Conservation (phyloP, 30 jellyfish, hydroid and myxozoan genomes). For the Aurelia coerulea region DNA sequence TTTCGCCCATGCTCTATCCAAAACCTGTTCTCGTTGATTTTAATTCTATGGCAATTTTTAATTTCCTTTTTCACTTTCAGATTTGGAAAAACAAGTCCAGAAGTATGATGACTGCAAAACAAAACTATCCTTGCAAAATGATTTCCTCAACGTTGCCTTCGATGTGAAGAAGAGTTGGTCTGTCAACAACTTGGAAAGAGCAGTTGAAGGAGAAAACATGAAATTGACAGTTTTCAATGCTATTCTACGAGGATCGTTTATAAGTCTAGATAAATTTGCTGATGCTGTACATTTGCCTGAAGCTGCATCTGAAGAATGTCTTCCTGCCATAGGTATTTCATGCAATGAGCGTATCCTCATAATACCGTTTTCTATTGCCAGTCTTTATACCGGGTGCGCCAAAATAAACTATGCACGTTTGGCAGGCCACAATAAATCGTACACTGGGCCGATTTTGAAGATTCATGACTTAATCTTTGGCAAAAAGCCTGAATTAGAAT, state of each 20-base stretch:
- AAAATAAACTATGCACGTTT: too few relatives aligned
- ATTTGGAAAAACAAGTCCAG: neutral
- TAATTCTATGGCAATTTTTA: too few relatives aligned
- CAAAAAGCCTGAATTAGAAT: too few relatives aligned
- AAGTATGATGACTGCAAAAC: neutral
- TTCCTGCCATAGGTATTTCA: too few relatives aligned
- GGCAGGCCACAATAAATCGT: too few relatives aligned
- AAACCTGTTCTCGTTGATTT: too few relatives aligned
- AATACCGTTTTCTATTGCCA: too few relatives aligned
- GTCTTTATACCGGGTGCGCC: too few relatives aligned
- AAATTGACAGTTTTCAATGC: slow-evolving; percentile 50
- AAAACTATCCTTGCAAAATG: neutral
- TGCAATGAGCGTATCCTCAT: too few relatives aligned
- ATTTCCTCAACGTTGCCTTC: neutral
- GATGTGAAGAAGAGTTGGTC: neutral
- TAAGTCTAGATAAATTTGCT: slow-evolving; percentile 27
- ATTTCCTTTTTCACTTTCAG: neutral
- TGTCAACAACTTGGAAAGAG: slow-evolving; percentile 9
- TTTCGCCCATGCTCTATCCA: too few relatives aligned
- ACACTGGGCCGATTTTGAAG: too few relatives aligned
- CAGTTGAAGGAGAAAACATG: slow-evolving; percentile 35
- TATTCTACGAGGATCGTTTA: slow-evolving; percentile 41
- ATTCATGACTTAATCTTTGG: too few relatives aligned
- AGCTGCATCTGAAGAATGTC: neutral
- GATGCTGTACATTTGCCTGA: slow-evolving; percentile 1